Base-by-base conservation (phyloP, 2,888 invertebrate genomes). In the Onchidella celtica region DNA sequence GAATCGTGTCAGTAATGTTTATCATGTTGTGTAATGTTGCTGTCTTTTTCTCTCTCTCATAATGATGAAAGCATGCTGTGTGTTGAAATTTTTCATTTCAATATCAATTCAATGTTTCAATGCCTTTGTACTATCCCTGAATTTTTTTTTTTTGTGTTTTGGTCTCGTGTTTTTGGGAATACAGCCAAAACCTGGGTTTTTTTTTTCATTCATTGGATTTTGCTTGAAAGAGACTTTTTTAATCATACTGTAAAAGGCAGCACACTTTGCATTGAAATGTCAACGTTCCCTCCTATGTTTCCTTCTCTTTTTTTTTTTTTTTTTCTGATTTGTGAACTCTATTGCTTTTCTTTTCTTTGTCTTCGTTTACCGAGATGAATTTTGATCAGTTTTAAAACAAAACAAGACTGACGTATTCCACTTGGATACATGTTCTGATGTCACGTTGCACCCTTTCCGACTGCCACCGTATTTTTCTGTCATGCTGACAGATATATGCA, bases 11-110 rank as follows among this genome's bases (percentile, higher is more conserved):
- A 24, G 27, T 63, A 17, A 24, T 11, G 29, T 29, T 66, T 34
- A 32, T n/a, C 29, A 9, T 32, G 38, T 6, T 17, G 14, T 34
- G 24, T 11, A 34, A 1, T 55, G n/a, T 59, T 29, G 40, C 59
- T 57, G 11, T 40, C 61, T 47, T 27, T 72, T 32, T 78, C 36
- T 59, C 78, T 78, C 61, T 69, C 59, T 78, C 69, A 65, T 70
- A 65, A 59, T 61, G n/a, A n/a, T n/a, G n/a, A n/a, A n/a, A n/a
- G n/a, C n/a, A n/a, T n/a, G n/a, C n/a, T n/a, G n/a, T n/a, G n/a
- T n/a, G n/a, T n/a, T n/a, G n/a, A n/a, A n/a, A n/a, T n/a, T n/a
- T n/a, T n/a, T n/a, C n/a, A n/a, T n/a, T n/a, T n/a, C n/a, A n/a
- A n/a, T n/a, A n/a, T n/a, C n/a, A n/a, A n/a, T n/a, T n/a, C n/a